Percentiles rank a stretch among this genome's conserved stretches.
phyloP scores from a whole-genome alignment of 2,113 vertebrate species.

The Grus americana region DNA sequence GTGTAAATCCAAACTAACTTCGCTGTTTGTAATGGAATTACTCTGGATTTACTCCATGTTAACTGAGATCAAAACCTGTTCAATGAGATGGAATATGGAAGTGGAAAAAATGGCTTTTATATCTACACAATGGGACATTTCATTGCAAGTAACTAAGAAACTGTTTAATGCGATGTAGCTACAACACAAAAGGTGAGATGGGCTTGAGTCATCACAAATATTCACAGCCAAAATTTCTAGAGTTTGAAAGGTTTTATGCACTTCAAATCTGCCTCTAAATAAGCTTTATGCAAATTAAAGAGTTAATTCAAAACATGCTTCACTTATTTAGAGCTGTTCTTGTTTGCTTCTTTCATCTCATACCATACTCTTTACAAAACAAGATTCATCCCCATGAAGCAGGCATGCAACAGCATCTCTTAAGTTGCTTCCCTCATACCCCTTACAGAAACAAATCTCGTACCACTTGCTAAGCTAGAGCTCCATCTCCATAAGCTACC shows the following conservation, averaged over 20 bases:
- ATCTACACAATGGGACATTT: neutral
- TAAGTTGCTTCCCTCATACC: neutral
- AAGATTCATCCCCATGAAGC: neutral
- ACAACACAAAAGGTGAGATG: neutral
- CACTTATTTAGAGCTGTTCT: neutral
- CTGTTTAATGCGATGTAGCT: neutral
- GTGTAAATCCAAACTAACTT: constrained; percentile 46
- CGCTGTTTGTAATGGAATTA: neutral
- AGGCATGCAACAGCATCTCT: neutral
- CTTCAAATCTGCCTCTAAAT: neutral
- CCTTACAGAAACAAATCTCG: neutral
- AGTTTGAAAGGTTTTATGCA: neutral
- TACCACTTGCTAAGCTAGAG: neutral
- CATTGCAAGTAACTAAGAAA: neutral
- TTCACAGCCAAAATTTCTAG: neutral
- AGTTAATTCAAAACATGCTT: neutral
- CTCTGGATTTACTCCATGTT: constrained; percentile 24
- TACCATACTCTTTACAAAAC: neutral
- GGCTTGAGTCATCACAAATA: neutral
- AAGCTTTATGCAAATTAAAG: neutral
- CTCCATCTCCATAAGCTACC: neutral
- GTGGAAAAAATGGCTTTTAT: neutral
- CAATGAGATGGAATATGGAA: neutral
- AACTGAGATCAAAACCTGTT: neutral
- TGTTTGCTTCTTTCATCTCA: neutral